A percentile compares a stretch with the other conserved stretches of the same genome.
Evolutionary conservation across 2,888 invertebrate genomes (phyloP).

Genomic region (Homarus gammarus): DNA sequence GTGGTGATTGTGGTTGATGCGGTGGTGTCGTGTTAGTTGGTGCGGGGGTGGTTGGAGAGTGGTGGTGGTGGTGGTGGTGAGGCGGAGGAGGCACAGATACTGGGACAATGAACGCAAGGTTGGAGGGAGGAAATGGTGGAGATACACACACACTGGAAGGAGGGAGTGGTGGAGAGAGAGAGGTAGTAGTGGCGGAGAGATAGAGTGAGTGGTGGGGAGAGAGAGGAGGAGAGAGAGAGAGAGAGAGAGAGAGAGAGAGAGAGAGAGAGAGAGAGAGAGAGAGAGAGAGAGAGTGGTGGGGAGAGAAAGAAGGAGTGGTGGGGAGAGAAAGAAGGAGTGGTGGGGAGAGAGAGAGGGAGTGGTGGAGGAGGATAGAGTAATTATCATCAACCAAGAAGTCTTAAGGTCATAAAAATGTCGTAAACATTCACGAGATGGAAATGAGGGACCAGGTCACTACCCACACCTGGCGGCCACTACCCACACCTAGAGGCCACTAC

Average conservation of each 20-base stretch:
- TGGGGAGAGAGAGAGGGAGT: conserved; percentile 54
- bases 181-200: conserved; percentile 25
- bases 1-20: no score
- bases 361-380: not conserved
- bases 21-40: no score
- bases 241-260: not conserved
- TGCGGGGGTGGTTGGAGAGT: not conserved
- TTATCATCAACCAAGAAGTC: not conserved
- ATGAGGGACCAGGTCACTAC: not conserved
- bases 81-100: not conserved
- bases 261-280: conserved; percentile 25
- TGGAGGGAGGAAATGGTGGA: not conserved
- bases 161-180: conserved; percentile 9
- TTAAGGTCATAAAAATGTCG: not conserved
- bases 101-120: not conserved
- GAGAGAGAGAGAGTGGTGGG: conserved; percentile 28
- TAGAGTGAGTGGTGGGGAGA: conserved; percentile 22
- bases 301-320: not conserved
- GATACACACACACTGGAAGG: not conserved
- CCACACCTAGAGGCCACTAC: no score
- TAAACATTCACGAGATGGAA: not conserved
- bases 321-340: conserved; percentile 29
- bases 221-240: not conserved
- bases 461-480: no score
- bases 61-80: not conserved